Conservation (phyloP, 1,140 invertebrate species). For the Theocolax elegans region DNA sequence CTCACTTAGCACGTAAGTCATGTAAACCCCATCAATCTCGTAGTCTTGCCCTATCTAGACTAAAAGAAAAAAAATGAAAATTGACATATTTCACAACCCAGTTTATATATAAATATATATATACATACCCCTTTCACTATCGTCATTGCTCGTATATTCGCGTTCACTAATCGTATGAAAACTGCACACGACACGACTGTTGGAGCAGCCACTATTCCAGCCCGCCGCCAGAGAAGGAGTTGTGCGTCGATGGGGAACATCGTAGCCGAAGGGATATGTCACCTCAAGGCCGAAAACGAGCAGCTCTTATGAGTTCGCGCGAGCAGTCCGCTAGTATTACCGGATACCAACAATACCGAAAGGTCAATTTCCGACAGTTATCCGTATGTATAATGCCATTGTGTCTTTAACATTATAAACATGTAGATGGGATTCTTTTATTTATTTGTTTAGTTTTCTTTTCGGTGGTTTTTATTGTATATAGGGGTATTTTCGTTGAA, state of each 20-base stretch:
- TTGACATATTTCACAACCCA: too few relatives aligned
- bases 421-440: too few relatives aligned
- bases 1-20: too few relatives aligned
- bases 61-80: too few relatives aligned
- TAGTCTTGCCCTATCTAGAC: too few relatives aligned
- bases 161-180: neutral
- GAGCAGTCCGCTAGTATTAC: slow-evolving; percentile 66
- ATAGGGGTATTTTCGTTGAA: too few relatives aligned
- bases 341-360: slow-evolving; percentile 63
- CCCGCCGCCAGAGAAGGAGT: slow-evolving; percentile 73
- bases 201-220: slow-evolving; percentile 68
- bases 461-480: too few relatives aligned
- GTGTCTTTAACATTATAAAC: neutral
- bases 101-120: too few relatives aligned
- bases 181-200: neutral
- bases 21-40: too few relatives aligned
- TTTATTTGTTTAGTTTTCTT: too few relatives aligned
- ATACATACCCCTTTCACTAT: too few relatives aligned
- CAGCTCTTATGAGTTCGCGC: slow-evolving; percentile 73
- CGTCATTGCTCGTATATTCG: too few relatives aligned
- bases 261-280: slow-evolving; percentile 80
- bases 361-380: slow-evolving; percentile 55
- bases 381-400: slow-evolving; percentile 31
- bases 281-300: slow-evolving; percentile 77
- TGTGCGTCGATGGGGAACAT: slow-evolving; percentile 67